phyloP scores from a whole-genome alignment of 1,140 invertebrate species.

The Eumeta japonica region DNA sequence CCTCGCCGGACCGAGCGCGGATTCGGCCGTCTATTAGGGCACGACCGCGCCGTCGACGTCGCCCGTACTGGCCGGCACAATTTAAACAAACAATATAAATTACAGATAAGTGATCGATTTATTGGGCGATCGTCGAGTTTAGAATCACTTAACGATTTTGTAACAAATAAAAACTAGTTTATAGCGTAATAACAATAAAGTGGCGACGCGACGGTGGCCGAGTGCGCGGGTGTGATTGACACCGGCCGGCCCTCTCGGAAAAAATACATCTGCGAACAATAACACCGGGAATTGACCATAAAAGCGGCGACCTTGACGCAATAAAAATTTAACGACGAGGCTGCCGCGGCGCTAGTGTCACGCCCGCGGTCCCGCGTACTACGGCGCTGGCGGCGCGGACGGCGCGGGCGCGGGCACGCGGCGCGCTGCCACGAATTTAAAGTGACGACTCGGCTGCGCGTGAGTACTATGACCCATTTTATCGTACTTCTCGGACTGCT shows the following conservation, averaged over 20 bases:
- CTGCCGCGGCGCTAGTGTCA: too few species aligned
- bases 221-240: slow-evolving; percentile 22
- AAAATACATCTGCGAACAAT: slow-evolving; percentile 49
- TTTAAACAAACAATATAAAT: not conserved
- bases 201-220: too few species aligned
- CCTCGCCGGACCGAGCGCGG: not conserved
- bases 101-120: not conserved
- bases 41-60: too few species aligned
- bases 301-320: slow-evolving; percentile 56
- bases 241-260: slow-evolving; percentile 26
- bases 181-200: slow-evolving; percentile 45
- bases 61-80: too few species aligned
- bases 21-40: not conserved
- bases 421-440: too few species aligned
- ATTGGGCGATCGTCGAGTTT: too few species aligned
- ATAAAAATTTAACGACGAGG: slow-evolving; percentile 61
- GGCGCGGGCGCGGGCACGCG: too few species aligned
- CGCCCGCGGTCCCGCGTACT: too few species aligned
- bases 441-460: too few species aligned
- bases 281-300: slow-evolving; percentile 58
- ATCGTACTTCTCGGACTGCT: too few species aligned
- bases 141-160: slow-evolving; percentile 23
- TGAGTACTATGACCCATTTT: too few species aligned
- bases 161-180: slow-evolving; percentile 37
- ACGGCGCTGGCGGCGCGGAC: too few species aligned